Base-by-base conservation (phyloP, 23 tunicate genomes). In the Styela clava region DNA sequence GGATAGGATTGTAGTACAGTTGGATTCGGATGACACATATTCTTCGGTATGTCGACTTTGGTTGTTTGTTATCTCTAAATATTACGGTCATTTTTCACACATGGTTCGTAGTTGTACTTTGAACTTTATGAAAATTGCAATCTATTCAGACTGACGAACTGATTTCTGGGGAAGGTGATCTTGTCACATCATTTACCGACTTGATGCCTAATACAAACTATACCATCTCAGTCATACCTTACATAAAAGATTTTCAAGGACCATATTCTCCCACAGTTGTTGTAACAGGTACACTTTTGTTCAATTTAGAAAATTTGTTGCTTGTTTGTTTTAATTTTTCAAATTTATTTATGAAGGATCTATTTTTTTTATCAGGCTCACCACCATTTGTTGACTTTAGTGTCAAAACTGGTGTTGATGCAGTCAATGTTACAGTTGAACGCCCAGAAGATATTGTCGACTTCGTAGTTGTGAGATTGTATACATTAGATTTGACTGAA, bases 361-460 rank as follows among this genome's bases (percentile, higher is more conserved):
- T n/a, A n/a, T n/a, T n/a, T n/a, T 5, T 81, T 72, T 29, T 52
- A 36, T 83, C 34, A 85, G 88, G 52, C 34, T 30, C 74, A 0
- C 63, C 72, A 28, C 79, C 79, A 24, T 83, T 86, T 16, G 62
- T 64, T 7, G 64, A 79, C 0, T 69, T 21, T 1, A 52, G 24
- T 25, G n/a, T 69, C 21, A 7, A 22, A 21, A 12, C 84, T 18
- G 35, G 27, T 3, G 18, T 36, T 3, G 74, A 86, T 70, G 22
- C 31, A 19, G 52, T 86, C 32, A 62, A 64, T 30, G 32, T 86
- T 1, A 63, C 77, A 3, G 74, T 81, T 44, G 31, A 63, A n/a
- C 82, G 64, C 51, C 85, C 81, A 16, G 69, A 37, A 63, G 81
- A 82, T 27, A 44, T 73, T 9, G 91, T 81, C 7, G 20, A 20